Conservation (phyloP, 2,888 invertebrate genomes). For the Chirona hameri region DNA sequence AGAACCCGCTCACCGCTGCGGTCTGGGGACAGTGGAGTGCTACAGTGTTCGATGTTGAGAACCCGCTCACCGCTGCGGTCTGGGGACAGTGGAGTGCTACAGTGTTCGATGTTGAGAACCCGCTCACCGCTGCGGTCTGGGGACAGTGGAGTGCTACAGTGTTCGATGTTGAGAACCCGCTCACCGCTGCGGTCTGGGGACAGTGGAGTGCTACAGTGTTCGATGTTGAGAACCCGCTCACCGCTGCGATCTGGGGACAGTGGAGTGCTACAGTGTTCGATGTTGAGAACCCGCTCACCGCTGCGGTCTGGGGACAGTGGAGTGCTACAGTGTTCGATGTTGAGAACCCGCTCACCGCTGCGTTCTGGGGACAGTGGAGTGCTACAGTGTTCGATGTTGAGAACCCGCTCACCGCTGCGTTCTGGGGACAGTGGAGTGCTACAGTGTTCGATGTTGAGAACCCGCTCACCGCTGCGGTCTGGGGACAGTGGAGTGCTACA, state of each 20-base stretch:
- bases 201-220: no score
- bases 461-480: conserved; percentile 37
- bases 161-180: neutral
- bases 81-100: no score
- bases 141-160: no score
- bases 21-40: conserved; percentile 47
- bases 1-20: conserved; percentile 34
- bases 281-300: conserved; percentile 31
- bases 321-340: no score
- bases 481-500: no score
- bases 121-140: conserved; percentile 41
- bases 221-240: conserved; percentile 10
- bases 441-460: no score
- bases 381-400: no score
- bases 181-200: conserved; percentile 44
- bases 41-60: no score
- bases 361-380: conserved; percentile 46
- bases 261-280: no score
- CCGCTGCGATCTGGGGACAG: conserved; percentile 44
- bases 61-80: conserved; percentile 36
- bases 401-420: conserved; percentile 35
- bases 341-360: conserved; percentile 33
- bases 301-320: conserved; percentile 45
- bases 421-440: no score
- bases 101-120: no score